These are phyloP conservation scores for Leptarthrus brevirostris DNA, from an alignment of 2,888 invertebrate species.

Conservation along the genomic window DNA sequence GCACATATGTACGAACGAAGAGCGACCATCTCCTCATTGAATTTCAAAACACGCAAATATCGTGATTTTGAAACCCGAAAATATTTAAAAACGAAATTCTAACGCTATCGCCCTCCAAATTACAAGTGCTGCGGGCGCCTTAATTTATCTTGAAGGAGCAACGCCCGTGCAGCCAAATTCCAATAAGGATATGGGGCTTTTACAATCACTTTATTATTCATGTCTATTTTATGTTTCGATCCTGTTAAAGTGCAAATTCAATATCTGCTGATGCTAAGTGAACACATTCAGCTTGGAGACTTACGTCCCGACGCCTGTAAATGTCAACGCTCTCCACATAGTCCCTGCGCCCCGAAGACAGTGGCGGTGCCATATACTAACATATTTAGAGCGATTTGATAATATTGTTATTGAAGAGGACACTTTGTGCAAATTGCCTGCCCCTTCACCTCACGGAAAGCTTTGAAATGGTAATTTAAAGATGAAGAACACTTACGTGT, in stretches of 20 bases:
- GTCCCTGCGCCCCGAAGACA: neutral
- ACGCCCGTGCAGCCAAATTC: neutral
- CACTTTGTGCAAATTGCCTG: slow-evolving; percentile 48
- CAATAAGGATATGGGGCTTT: slow-evolving; percentile 53
- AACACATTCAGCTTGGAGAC: slow-evolving; percentile 42
- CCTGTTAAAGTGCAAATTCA: slow-evolving; percentile 47
- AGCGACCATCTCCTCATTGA: neutral
- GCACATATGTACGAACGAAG: neutral
- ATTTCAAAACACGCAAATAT: slow-evolving; percentile 41
- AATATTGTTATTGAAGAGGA: slow-evolving; percentile 50
- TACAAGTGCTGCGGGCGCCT: slow-evolving; percentile 5
- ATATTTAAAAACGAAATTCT: slow-evolving; percentile 37
- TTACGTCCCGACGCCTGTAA: slow-evolving; percentile 4
- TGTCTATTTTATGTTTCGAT: slow-evolving; percentile 53
- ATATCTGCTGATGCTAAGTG: slow-evolving; percentile 41
- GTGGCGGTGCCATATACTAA: neutral
- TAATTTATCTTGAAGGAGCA: slow-evolving; percentile 22
- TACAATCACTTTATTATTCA: slow-evolving; percentile 55
- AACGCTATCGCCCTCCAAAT: neutral
- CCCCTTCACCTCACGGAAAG: neutral
- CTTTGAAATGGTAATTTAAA: slow-evolving; percentile 46
- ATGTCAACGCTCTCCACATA: neutral
- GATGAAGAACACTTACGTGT: slow-evolving; percentile 44
- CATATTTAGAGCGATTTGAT: slow-evolving; percentile 36
- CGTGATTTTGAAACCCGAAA: slow-evolving; percentile 39